Evolutionary conservation across 2,888 invertebrate genomes (phyloP).

Genomic region (Trichopoda pennipes): DNA sequence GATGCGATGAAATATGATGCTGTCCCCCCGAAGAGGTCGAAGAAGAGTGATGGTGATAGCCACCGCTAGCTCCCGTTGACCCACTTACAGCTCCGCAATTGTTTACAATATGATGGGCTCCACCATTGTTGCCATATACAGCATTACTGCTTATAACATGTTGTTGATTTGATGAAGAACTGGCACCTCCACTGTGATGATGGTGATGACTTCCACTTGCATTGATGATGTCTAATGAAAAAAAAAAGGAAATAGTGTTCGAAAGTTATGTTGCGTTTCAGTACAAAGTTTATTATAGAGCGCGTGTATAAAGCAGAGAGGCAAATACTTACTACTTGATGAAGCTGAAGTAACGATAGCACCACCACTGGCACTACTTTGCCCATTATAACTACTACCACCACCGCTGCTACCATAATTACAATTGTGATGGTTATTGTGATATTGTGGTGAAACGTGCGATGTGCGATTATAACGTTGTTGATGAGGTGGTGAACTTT

Average conservation of each 20-base stretch:
- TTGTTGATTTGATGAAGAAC: conserved; percentile 74
- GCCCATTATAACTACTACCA: conserved; percentile 69
- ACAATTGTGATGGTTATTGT: conserved; percentile 79
- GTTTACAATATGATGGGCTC: conserved; percentile 74
- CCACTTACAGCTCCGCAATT: conserved; percentile 71
- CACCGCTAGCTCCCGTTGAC: conserved; percentile 70
- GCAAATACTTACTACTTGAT: conserved; percentile 75
- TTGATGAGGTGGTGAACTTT: conserved; percentile 92
- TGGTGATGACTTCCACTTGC: conserved; percentile 74
- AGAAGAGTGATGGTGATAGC: conserved; percentile 73
- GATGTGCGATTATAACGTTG: conserved; percentile 80
- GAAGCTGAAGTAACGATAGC: conserved; percentile 74
- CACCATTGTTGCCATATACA: conserved; percentile 73
- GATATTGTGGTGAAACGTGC: conserved; percentile 81
- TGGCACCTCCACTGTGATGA: conserved; percentile 71
- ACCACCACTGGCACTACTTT: conserved; percentile 69
- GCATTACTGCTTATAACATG: conserved; percentile 72
- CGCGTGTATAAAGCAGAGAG: not conserved
- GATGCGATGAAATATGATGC: conserved; percentile 70
- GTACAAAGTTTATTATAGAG: not conserved
- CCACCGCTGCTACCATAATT: conserved; percentile 75
- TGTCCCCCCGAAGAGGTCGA: conserved; percentile 68
- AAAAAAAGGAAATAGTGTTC: conserved; percentile 36
- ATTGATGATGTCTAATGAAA: conserved; percentile 74
- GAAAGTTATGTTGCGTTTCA: conserved; percentile 1